Percentiles rank a stretch among this genome's conserved stretches.
phyloP scores from a whole-genome alignment of 2,888 invertebrate species.

The Mythimna vitellina region DNA sequence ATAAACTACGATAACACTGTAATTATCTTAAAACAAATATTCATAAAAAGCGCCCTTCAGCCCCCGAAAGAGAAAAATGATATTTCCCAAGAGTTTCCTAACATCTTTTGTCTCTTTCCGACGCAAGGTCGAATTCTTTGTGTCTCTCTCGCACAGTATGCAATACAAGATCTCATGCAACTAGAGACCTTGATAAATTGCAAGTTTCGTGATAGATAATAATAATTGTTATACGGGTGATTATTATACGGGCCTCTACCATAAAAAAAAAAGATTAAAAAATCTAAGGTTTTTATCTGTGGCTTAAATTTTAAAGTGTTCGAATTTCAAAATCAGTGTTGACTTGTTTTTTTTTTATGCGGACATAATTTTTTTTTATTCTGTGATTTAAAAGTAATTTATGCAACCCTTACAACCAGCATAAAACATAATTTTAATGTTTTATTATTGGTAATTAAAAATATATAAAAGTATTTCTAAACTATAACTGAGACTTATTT shows the following conservation, averaged over 20 bases:
- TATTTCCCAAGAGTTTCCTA: constrained; percentile 90
- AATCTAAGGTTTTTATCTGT: constrained; percentile 32
- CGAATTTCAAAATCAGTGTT: constrained; percentile 27
- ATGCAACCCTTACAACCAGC: not conserved
- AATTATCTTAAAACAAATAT: constrained; percentile 77
- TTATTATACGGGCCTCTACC: constrained; percentile 82
- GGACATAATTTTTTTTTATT: constrained; percentile 29
- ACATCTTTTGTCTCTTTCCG: constrained; percentile 82
- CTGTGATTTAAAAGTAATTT: constrained; percentile 44
- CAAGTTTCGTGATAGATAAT: constrained; percentile 90
- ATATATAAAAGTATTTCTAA: not conserved
- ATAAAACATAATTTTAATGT: not conserved
- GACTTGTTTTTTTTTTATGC: constrained; percentile 7
- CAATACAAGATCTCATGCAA: constrained; percentile 89
- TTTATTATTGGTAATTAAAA: constrained; percentile 15
- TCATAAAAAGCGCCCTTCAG: constrained; percentile 88
- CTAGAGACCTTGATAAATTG: constrained; percentile 89
- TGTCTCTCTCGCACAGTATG: constrained; percentile 86
- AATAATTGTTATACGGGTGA: constrained; percentile 89
- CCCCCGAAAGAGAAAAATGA: constrained; percentile 87
- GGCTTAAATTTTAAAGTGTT: constrained; percentile 18
- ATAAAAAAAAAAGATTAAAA: constrained; percentile 69
- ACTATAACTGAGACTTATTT: constrained; percentile 21
- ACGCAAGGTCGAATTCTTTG: constrained; percentile 82
- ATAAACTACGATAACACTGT: constrained; percentile 70